Percentiles rank a stretch among this genome's conserved stretches.
Evolutionary conservation across 1,140 invertebrate species (phyloP).

Genomic region (Adoxophyes honmai): DNA sequence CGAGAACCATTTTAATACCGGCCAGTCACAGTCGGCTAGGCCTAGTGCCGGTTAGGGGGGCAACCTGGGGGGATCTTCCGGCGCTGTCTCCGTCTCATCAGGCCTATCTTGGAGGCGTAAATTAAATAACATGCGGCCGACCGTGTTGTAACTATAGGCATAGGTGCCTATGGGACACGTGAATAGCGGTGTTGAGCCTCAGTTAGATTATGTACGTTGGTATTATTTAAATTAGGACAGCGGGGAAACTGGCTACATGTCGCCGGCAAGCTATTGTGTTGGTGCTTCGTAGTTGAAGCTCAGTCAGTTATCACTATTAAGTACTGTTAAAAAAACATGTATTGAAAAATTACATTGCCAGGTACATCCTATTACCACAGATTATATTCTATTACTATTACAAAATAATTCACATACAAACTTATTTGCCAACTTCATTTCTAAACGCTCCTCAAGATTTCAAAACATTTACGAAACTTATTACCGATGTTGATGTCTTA

Average conservation of each 20-base stretch:
- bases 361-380: no score
- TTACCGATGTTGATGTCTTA: constrained; percentile 19
- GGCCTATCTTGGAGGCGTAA: constrained; percentile 67
- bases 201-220: not conserved
- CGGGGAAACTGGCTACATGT: no score
- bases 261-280: no score
- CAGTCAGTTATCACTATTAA: no score
- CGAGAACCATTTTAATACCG: constrained; percentile 43
- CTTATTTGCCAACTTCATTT: not conserved
- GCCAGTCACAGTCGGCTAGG: constrained; percentile 54
- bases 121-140: constrained; percentile 60
- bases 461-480: constrained; percentile 4
- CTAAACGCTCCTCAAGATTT: not conserved
- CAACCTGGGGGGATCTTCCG: constrained; percentile 48
- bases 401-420: no score
- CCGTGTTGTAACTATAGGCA: constrained; percentile 20
- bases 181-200: not conserved
- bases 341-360: no score
- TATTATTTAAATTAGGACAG: no score
- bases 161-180: not conserved
- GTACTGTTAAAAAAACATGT: no score
- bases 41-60: constrained; percentile 34
- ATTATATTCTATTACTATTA: no score
- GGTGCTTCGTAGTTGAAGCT: no score
- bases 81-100: constrained; percentile 71